Percentiles rank a stretch among this genome's conserved stretches.
These are phyloP conservation scores for Hoplias malabaricus DNA, from an alignment of 2,113 vertebrate species.

Conservation along the genomic window DNA sequence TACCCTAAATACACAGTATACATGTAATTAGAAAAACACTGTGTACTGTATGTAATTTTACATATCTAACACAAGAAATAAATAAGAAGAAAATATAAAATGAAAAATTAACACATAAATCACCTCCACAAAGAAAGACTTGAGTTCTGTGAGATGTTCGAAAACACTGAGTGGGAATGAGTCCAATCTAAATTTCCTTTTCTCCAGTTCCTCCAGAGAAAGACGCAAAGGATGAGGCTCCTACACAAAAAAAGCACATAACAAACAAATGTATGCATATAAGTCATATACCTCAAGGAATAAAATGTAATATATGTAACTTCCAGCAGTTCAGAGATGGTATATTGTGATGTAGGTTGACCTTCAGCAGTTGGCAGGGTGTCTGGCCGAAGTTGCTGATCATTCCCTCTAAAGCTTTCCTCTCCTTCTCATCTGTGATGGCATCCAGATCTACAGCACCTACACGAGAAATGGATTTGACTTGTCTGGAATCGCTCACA, in stretches of 20 bases:
- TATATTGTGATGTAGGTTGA: constrained; percentile 63
- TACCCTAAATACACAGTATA: constrained; percentile 76
- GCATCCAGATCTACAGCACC: constrained; percentile 96
- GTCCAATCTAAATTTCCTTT: constrained; percentile 83
- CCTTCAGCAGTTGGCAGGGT: constrained; percentile 94
- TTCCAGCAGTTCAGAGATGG: too few relatives aligned
- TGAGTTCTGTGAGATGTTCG: constrained; percentile 88
- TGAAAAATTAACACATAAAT: background rate
- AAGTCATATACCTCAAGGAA: too few relatives aligned
- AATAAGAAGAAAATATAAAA: background rate
- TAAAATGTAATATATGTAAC: too few relatives aligned
- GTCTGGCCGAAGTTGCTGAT: constrained; percentile 99
- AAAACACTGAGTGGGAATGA: constrained; percentile 85
- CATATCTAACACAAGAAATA: too few relatives aligned
- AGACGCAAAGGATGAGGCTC: constrained; percentile 92
- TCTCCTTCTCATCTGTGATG: constrained; percentile 94
- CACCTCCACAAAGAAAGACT: constrained; percentile 98
- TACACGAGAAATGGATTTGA: constrained; percentile 46
- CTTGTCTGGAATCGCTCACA: background rate
- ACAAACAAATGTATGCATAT: too few relatives aligned
- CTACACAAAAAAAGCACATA: constrained; percentile 73
- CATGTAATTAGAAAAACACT: background rate
- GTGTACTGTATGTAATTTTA: background rate
- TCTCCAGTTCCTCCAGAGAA: constrained; percentile 87
- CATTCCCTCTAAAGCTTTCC: constrained; percentile 96